Conservation (phyloP, 2,888 invertebrate species). For the Drosophila siamana region DNA sequence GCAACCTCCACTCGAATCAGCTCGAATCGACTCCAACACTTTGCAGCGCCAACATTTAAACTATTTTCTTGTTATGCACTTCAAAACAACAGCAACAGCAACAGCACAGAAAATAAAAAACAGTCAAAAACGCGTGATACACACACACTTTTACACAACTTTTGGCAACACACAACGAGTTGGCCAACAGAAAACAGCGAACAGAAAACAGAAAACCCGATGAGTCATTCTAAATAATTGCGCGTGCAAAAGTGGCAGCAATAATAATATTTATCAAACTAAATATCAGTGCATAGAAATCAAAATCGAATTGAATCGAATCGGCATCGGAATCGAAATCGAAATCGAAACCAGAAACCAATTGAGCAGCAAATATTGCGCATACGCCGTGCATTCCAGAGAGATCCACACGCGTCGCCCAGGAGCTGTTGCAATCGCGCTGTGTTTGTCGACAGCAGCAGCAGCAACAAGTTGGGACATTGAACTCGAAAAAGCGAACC, state of each 20-base stretch:
- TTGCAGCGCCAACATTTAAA: constrained; percentile 60
- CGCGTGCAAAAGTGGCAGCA: constrained; percentile 61
- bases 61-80: constrained; percentile 80
- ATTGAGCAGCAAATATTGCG: constrained; percentile 50
- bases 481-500: constrained; percentile 81
- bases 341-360: constrained; percentile 38
- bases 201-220: constrained; percentile 70
- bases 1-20: constrained; percentile 74
- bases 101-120: no score
- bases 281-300: constrained; percentile 58
- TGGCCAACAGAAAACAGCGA: constrained; percentile 67
- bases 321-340: no score
- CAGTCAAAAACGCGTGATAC: constrained; percentile 19
- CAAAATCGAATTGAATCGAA: constrained; percentile 17
- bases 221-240: constrained; percentile 78
- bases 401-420: constrained; percentile 58
- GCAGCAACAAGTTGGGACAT: constrained; percentile 69
- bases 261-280: constrained; percentile 62
- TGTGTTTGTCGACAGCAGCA: constrained; percentile 23
- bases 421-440: constrained; percentile 75
- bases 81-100: constrained; percentile 52
- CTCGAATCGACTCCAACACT: constrained; percentile 59
- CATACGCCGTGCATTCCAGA: constrained; percentile 70
- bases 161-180: constrained; percentile 61
- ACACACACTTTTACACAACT: constrained; percentile 22